These are phyloP conservation scores for Fissipunctia ypsillon DNA, from an alignment of 2,888 invertebrate species.

Conservation along the genomic window DNA sequence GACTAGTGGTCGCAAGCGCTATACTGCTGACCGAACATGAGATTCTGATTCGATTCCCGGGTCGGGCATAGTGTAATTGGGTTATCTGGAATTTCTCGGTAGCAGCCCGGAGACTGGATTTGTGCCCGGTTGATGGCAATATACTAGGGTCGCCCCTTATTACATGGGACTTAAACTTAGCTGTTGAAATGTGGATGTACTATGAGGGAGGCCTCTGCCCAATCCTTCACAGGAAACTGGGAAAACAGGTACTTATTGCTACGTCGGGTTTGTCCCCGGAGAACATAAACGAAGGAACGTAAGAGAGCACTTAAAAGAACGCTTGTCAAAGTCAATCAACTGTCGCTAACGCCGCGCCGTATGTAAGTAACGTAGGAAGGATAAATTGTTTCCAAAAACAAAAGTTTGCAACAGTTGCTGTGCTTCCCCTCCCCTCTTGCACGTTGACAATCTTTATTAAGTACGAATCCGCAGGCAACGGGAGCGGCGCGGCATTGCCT, in stretches of 20 bases:
- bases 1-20: neutral
- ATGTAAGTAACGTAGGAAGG: neutral
- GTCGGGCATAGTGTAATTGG: neutral
- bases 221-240: neutral
- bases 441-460: neutral
- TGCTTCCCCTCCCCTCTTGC: neutral
- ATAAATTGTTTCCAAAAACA: neutral
- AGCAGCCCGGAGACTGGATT: neutral
- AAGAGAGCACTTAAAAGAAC: constrained; percentile 45
- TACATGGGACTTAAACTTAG: too few relatives aligned
- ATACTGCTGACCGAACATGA: neutral
- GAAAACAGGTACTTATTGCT: neutral
- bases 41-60: neutral
- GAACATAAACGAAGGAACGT: constrained; percentile 16
- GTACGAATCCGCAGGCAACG: too few relatives aligned
- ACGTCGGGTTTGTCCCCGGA: neutral
- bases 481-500: too few relatives aligned
- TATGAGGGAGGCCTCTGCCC: neutral
- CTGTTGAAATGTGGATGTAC: too few relatives aligned
- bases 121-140: neutral
- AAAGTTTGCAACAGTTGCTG: neutral
- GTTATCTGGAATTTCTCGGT: neutral
- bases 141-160: neutral
- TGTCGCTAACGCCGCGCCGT: neutral
- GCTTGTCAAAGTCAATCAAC: constrained; percentile 49